Evolutionary conservation across 30 jellyfish, hydroid and myxozoan genomes (phyloP).

Genomic region (Aurelia sp.): DNA sequence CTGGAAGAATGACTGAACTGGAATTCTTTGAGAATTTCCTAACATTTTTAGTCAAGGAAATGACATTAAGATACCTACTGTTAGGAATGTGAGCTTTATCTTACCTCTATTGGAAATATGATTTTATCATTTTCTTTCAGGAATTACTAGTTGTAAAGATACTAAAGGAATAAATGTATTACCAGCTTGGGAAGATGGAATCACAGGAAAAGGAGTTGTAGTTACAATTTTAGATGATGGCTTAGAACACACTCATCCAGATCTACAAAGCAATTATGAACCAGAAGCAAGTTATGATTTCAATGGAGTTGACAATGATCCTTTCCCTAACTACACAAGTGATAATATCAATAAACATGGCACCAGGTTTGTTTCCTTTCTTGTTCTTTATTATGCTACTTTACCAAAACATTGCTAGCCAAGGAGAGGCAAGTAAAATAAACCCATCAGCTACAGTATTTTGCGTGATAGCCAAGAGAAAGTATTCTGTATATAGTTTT

Average conservation of each 20-base stretch:
- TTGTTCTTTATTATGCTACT: no score
- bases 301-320: constrained; percentile 88
- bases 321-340: constrained; percentile 83
- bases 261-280: constrained; percentile 84
- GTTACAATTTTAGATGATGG: constrained; percentile 98
- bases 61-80: no score
- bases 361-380: constrained; percentile 74
- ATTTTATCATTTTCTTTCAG: no score
- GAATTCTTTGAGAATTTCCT: no score
- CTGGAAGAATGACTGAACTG: no score
- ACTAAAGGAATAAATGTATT: constrained; percentile 88
- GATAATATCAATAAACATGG: constrained; percentile 97
- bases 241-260: constrained; percentile 92
- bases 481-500: no score
- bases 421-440: not conserved
- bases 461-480: no score
- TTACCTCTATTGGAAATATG: no score
- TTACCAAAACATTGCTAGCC: not conserved
- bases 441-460: no score
- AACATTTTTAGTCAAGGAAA: no score
- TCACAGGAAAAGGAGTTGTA: constrained; percentile 97
- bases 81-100: no score
- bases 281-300: constrained; percentile 92
- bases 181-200: constrained; percentile 83
- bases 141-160: constrained; percentile 51